phyloP scores from a whole-genome alignment of 2,888 invertebrate species.

The Muscina levida region DNA sequence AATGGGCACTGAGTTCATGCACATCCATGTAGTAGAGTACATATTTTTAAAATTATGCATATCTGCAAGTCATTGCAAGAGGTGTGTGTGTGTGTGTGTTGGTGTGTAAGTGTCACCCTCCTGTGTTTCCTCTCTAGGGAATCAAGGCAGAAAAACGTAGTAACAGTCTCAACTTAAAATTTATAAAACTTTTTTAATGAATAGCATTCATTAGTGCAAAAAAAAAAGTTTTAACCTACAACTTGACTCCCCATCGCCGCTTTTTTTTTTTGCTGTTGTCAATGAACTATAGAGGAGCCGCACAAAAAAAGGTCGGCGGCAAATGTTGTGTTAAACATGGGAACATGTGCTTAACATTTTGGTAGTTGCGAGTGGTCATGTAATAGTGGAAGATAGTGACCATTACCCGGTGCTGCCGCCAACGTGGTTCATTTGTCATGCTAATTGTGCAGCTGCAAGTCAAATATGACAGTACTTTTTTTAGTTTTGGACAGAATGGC shows the following conservation, averaged over 20 bases:
- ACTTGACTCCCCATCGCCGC: not conserved
- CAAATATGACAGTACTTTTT: no score
- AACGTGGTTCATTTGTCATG: slow-evolving; percentile 57
- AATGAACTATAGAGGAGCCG: not conserved
- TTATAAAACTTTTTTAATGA: slow-evolving; percentile 31
- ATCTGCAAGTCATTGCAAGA: not conserved
- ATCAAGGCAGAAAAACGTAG: not conserved
- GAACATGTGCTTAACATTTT: slow-evolving; percentile 34
- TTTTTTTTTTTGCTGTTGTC: not conserved
- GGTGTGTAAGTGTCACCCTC: no score
- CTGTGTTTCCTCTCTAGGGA: no score
- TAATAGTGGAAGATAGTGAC: slow-evolving; percentile 3
- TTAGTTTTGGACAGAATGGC: slow-evolving; percentile 9
- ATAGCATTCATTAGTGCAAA: slow-evolving; percentile 32
- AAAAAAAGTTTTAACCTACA: slow-evolving; percentile 32
- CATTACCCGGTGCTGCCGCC: not conserved
- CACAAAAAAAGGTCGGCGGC: not conserved
- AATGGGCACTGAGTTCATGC: slow-evolving; percentile 25
- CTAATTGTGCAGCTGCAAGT: slow-evolving; percentile 49
- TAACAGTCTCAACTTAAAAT: slow-evolving; percentile 4
- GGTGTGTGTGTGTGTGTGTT: no score
- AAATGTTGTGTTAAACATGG: not conserved
- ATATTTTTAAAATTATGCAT: not conserved
- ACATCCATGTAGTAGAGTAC: not conserved
- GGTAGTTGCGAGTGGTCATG: slow-evolving; percentile 18